Percentiles rank a stretch among this genome's conserved stretches.
phyloP scores from a whole-genome alignment of 2,797 vertebrate genomes.

The Eremophila alpestris region DNA sequence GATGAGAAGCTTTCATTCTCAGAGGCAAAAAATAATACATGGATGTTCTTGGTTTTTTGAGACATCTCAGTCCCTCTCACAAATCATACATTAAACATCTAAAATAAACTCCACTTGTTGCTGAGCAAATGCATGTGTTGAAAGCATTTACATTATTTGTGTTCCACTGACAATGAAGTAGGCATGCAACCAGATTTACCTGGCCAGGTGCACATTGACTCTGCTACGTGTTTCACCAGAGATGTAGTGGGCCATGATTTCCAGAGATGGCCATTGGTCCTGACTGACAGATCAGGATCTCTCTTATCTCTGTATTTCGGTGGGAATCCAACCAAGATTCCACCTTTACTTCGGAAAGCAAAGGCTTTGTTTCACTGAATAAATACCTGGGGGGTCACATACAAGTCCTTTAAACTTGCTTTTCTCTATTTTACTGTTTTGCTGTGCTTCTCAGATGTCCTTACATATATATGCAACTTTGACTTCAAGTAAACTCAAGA shows the following conservation, averaged over 20 bases:
- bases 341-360: not conserved
- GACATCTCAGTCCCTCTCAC: not conserved
- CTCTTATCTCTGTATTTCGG: not conserved
- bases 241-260: not conserved
- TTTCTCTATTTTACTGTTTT: not conserved
- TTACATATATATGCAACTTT: not conserved
- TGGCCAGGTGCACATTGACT: accelerated
- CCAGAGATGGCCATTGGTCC: not conserved
- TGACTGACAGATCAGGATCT: not conserved
- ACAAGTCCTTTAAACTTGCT: not conserved
- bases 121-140: not conserved
- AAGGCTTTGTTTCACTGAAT: not conserved
- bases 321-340: not conserved
- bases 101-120: not conserved
- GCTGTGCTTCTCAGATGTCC: not conserved
- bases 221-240: accelerated
- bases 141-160: not conserved
- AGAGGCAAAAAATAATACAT: not conserved
- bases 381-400: not conserved
- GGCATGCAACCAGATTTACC: not conserved
- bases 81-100: not conserved
- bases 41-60: not conserved
- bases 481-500: not conserved
- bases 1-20: not conserved
- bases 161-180: not conserved